Conservation (phyloP, 2,797 vertebrate species). For the Poecilia velifera region DNA sequence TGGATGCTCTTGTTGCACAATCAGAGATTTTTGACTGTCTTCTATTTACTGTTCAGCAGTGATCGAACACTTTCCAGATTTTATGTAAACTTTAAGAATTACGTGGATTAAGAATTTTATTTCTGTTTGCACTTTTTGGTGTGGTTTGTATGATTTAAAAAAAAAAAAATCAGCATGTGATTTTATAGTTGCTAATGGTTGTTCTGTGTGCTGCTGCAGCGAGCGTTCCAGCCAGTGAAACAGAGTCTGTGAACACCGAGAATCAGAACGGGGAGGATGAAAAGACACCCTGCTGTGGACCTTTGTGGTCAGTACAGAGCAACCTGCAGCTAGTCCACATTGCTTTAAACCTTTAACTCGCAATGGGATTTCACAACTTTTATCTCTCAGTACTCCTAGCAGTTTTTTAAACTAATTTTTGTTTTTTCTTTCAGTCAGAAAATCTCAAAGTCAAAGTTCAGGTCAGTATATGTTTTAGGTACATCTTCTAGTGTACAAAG, state of each 20-base stretch:
- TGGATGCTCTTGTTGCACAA: conserved; percentile 24
- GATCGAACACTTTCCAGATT: neutral
- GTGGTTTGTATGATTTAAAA: neutral
- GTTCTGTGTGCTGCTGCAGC: conserved; percentile 80
- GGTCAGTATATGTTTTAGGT: conserved; percentile 85
- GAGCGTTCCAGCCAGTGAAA: conserved; percentile 94
- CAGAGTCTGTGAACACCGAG: conserved; percentile 95
- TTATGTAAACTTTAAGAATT: neutral
- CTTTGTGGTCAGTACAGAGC: conserved; percentile 87
- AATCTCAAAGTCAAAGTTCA: conserved; percentile 99
- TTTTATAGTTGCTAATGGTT: conserved; percentile 31
- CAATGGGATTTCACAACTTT: neutral
- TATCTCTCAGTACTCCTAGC: neutral
- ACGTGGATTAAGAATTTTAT: neutral
- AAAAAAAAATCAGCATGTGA: neutral
- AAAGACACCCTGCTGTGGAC: conserved; percentile 87
- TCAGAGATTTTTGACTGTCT: conserved; percentile 11
- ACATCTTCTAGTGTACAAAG: conserved; percentile 22
- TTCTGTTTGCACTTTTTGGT: neutral
- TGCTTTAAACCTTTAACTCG: neutral
- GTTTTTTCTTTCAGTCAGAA: conserved; percentile 90
- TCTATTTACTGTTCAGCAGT: neutral
- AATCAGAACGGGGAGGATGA: conserved; percentile 91
- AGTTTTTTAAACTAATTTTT: conserved; percentile 9
- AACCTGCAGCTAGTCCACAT: neutral